Evolutionary conservation across 2,797 vertebrate genomes (phyloP), one percentile per base, ranked within the genome.

Genomic region (Neosilurus mollespiculum): DNA sequence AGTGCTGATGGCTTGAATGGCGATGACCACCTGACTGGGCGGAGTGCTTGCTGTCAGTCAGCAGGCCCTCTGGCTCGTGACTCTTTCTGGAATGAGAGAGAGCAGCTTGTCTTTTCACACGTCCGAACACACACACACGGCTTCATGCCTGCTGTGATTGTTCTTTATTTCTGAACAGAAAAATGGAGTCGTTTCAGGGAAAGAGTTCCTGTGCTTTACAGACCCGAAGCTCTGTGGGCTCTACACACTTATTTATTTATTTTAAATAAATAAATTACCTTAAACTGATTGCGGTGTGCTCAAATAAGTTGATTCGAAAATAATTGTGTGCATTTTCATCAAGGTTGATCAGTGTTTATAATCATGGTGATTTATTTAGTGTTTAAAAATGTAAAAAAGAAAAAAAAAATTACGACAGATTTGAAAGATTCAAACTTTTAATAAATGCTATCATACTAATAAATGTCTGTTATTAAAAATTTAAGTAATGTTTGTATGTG

Each of bases 41-140:
- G 91, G 93, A 92, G 92, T 93, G 93, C 91, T 92, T 93, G 93
- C 91, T 92, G 92, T 92, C 91, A 89, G 91, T 93, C 92, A 93
- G 90, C 88, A 77, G 90, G 82, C 56, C 58, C 86, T 83, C 86
- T 76, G 89, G 83, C 65, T 85, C 71, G 72, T 65, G 54, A 86
- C 85, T 86, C 88, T 89, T 94, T 95, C 93, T 95, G 92, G 94
- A 95, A 94, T 83, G 88, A 90, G 83, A 87, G 87, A 86, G 88
- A 73, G 30, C 34, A 71, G 26, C 66, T 34, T 8, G 9, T 67
- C 64, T 80, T 80, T 80, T 80, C 78, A 58, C 61, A 1, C 15
- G 2, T 78, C 12, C 2, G 22, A 9, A 22, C 15, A 24, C 22
- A 43, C 22, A 43, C 20, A 4, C 24, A 0, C 18, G 20, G 58